A percentile compares a stretch with the other conserved stretches of the same genome.
These are phyloP conservation scores for Tragulus kanchil DNA, from an alignment of 2,113 vertebrate species.

Conservation along the genomic window DNA sequence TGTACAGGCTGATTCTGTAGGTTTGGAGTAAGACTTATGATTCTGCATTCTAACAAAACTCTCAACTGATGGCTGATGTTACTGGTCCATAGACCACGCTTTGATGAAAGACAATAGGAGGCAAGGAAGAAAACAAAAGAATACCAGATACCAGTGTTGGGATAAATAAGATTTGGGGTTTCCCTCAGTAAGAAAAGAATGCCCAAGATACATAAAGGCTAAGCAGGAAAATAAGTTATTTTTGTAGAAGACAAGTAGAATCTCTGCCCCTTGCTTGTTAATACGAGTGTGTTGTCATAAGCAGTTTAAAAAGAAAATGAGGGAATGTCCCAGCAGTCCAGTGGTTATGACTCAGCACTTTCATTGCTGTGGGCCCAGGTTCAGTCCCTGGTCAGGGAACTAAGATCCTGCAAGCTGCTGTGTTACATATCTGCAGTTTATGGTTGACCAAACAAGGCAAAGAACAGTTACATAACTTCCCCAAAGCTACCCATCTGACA, in stretches of 20 bases:
- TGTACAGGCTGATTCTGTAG: neutral
- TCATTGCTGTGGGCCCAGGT: neutral
- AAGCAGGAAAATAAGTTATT: neutral
- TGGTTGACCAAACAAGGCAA: neutral
- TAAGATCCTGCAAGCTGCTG: neutral
- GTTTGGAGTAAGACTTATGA: neutral
- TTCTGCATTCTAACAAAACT: neutral
- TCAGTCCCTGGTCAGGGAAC: neutral
- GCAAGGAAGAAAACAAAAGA: neutral
- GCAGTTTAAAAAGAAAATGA: slow-evolving; percentile 43
- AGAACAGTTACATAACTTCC: slow-evolving; percentile 27
- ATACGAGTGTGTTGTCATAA: neutral
- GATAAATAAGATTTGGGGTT: slow-evolving; percentile 13
- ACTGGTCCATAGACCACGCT: neutral
- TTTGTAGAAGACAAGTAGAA: neutral
- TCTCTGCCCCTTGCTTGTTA: neutral
- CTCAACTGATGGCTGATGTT: neutral
- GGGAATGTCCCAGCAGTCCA: neutral
- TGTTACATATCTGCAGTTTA: neutral
- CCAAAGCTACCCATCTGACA: neutral
- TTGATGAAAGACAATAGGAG: neutral
- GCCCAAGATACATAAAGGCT: neutral
- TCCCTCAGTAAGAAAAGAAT: neutral
- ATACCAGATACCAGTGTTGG: neutral
- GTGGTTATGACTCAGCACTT: neutral